Percentiles rank a stretch among this genome's conserved stretches.
These are phyloP conservation scores for Ptilorrhoa leucosticta DNA, from an alignment of 2,113 vertebrate species.

Conservation along the genomic window DNA sequence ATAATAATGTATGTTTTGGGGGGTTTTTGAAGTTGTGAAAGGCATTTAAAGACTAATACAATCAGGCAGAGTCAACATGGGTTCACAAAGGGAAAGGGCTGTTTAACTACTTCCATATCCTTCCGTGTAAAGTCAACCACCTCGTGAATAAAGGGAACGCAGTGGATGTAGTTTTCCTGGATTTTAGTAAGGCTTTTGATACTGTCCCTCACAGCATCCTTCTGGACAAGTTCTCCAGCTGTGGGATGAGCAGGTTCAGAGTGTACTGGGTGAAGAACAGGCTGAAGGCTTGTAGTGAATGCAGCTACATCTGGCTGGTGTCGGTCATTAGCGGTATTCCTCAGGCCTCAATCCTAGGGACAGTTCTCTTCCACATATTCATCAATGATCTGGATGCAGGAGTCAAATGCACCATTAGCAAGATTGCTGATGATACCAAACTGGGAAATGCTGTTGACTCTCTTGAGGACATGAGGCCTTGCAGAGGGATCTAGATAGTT, in stretches of 20 bases:
- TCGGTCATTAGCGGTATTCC: rapidly evolving
- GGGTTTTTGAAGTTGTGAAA: not conserved
- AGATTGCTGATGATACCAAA: not conserved
- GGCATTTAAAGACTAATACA: not conserved
- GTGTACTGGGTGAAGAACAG: not conserved
- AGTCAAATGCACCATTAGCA: not conserved
- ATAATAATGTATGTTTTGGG: not conserved
- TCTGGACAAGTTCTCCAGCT: not conserved
- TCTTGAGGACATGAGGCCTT: not conserved
- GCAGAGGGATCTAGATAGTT: not conserved
- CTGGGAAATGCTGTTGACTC: not conserved
- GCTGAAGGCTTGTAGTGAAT: not conserved
- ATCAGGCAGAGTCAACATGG: not conserved
- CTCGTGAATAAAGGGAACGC: not conserved
- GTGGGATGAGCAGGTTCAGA: not conserved
- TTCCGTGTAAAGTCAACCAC: not conserved
- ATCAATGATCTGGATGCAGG: not conserved
- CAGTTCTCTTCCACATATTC: not conserved
- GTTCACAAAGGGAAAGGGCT: not conserved
- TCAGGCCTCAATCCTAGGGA: not conserved
- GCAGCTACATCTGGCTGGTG: not conserved
- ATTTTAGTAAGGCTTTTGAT: not conserved
- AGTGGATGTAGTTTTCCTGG: not conserved
- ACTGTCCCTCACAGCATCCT: not conserved
- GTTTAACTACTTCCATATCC: not conserved